Conservation (phyloP, 2,113 vertebrate genomes). For the Malurus alboscapulatus region DNA sequence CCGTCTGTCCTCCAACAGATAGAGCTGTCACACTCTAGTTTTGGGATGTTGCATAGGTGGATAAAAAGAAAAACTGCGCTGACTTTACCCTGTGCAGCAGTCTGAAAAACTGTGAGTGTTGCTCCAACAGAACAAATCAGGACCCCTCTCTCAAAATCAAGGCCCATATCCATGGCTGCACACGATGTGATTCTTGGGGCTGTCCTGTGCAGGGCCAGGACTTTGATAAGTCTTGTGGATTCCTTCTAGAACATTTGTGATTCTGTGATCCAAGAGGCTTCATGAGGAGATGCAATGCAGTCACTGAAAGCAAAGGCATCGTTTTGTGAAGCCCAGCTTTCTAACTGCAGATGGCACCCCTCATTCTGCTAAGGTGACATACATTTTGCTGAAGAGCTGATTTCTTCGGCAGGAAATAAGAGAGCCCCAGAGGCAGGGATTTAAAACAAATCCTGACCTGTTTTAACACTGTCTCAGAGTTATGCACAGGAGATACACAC, state of each 20-base stretch:
- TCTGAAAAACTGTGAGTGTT: background rate
- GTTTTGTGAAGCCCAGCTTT: background rate
- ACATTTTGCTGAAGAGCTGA: constrained; percentile 21
- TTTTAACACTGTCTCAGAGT: background rate
- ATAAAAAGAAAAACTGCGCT: background rate
- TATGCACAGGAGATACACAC: background rate
- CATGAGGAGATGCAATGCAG: background rate
- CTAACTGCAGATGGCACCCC: constrained; percentile 24
- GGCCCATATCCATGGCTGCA: background rate
- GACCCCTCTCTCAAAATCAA: background rate
- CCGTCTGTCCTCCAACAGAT: background rate
- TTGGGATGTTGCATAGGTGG: background rate
- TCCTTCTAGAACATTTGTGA: background rate
- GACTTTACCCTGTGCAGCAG: background rate
- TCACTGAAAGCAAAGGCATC: background rate
- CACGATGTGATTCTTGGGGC: background rate
- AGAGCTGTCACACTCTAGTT: background rate
- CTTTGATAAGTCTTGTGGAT: background rate
- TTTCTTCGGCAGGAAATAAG: background rate
- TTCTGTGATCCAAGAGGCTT: background rate
- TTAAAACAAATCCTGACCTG: constrained; percentile 45
- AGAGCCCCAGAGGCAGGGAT: background rate
- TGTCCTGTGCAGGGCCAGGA: background rate
- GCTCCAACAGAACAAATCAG: background rate
- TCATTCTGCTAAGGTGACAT: background rate